Base-by-base conservation (phyloP, 2,797 vertebrate species). In the Myotis daubentonii region DNA sequence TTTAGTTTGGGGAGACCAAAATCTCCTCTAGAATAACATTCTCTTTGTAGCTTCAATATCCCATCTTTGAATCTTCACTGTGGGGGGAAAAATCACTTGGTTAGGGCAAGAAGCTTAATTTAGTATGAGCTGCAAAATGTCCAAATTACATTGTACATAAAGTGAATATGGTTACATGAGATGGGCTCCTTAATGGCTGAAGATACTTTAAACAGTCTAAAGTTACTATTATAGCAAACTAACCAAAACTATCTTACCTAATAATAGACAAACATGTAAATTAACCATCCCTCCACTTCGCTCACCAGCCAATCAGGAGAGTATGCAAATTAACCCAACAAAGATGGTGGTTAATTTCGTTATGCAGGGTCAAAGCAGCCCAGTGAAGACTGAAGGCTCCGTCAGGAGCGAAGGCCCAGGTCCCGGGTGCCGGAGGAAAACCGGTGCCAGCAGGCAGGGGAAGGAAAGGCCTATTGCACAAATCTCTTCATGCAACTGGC, bases 1-100 rank as follows among this genome's bases (percentile, higher is more conserved):
- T 75, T 92, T 80, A 92, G 15, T 80, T 95, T 93, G 41, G 47
- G 49, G 53, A 79, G 28, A 93, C 20, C 25, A 87, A 75, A 91
- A 75, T 70, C n/a, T 87, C 28, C 1, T 44, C 23, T 75, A 23
- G 20, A 74, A 83, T 62, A 65, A 38, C 11, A 15, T 33, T 78
- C 30, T 44, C 60, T 66, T 81, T 60, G 15, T 22, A 53, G 51
- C 12, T 82, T 88, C 36, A 74, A 8, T 70, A 60, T 70, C 7
- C 5, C 17, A 49, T 87, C 38, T 66, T 62, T 79, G n/a, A 92
- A 76, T 36, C 57, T 95, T 90, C 20, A 80, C 38, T 55, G 16
- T 49, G n/a, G 17, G 33, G 25, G 4, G 57, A 55, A 74, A 84
- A 76, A 66, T 55, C 65, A 33, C 17, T 44, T 79, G n/a, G 28